Evolutionary conservation across 2,888 invertebrate genomes (phyloP).

Genomic region (Chouioia cunea): DNA sequence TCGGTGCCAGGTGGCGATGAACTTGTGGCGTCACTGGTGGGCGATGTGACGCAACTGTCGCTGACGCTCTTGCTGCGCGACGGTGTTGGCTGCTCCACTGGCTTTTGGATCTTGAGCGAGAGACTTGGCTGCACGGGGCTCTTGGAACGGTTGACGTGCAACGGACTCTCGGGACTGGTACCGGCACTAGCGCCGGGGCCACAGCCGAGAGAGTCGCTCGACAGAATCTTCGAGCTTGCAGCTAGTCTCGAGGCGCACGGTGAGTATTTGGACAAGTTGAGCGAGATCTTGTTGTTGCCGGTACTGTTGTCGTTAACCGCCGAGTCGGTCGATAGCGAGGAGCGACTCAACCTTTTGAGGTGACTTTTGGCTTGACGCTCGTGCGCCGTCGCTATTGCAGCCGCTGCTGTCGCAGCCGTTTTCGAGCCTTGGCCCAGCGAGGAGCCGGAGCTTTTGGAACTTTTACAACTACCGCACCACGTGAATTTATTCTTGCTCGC

Average conservation of each 20-base stretch:
- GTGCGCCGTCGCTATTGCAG: not conserved
- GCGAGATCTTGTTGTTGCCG: constrained; percentile 56
- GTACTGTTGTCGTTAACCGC: not conserved
- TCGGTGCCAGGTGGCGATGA: constrained; percentile 62
- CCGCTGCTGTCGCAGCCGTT: constrained; percentile 15
- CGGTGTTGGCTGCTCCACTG: constrained; percentile 44
- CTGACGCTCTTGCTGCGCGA: constrained; percentile 57
- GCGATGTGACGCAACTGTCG: constrained; percentile 63
- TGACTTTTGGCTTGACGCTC: constrained; percentile 28
- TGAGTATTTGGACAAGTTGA: constrained; percentile 65
- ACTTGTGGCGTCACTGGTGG: constrained; percentile 62
- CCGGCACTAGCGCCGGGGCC: not conserved
- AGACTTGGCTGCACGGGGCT: constrained; percentile 50
- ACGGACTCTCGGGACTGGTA: constrained; percentile 61
- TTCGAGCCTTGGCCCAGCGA: constrained; percentile 13
- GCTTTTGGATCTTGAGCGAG: constrained; percentile 57
- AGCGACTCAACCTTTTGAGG: constrained; percentile 60
- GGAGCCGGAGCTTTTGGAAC: not conserved
- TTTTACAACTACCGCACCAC: constrained; percentile 47
- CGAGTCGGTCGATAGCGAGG: constrained; percentile 61
- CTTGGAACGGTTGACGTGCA: constrained; percentile 57
- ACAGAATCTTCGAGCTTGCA: constrained; percentile 64
- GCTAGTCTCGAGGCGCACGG: constrained; percentile 65
- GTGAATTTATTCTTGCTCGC: constrained; percentile 41
- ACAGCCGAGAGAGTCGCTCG: constrained; percentile 51